Percentiles rank a stretch among this genome's conserved stretches.
Evolutionary conservation across 2,888 invertebrate genomes (phyloP).

Genomic region (Oxytorus armatus): DNA sequence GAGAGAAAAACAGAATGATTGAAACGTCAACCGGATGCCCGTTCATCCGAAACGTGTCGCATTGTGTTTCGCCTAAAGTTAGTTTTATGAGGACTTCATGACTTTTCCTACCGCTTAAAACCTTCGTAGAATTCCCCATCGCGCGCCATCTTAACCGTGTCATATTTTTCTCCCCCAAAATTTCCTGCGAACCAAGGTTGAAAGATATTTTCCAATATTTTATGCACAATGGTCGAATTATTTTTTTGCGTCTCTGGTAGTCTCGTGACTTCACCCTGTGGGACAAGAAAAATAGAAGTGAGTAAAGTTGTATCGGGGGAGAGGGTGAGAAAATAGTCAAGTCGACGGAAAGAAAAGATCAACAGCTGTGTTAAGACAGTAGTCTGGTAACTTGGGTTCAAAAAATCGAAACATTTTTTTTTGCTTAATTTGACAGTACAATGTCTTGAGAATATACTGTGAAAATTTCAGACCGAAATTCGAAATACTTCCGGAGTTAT

Average conservation of each 20-base stretch:
- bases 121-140: background rate
- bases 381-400: no score
- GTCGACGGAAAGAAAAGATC: background rate
- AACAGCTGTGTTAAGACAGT: constrained; percentile 34
- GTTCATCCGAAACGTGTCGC: constrained; percentile 69
- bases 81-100: constrained; percentile 79
- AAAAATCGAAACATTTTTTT: no score
- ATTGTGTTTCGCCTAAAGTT: constrained; percentile 74
- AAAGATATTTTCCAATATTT: constrained; percentile 1
- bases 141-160: constrained; percentile 2
- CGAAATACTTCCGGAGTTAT: no score
- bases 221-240: constrained; percentile 3
- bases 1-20: constrained; percentile 62
- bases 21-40: constrained; percentile 76
- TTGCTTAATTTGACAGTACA: no score
- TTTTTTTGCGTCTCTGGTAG: constrained; percentile 7
- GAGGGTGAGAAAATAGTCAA: constrained; percentile 14
- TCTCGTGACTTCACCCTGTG: constrained; percentile 17
- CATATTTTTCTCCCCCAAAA: constrained; percentile 19
- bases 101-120: constrained; percentile 59
- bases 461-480: no score
- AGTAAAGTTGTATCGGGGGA: constrained; percentile 22
- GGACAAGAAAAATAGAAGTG: constrained; percentile 20
- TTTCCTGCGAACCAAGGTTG: background rate
- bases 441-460: no score